A percentile compares a stretch with the other conserved stretches of the same genome.
Evolutionary conservation across 35 echinoderm and acorn worm species (phyloP).

Genomic region (Holothuria glaberrima): DNA sequence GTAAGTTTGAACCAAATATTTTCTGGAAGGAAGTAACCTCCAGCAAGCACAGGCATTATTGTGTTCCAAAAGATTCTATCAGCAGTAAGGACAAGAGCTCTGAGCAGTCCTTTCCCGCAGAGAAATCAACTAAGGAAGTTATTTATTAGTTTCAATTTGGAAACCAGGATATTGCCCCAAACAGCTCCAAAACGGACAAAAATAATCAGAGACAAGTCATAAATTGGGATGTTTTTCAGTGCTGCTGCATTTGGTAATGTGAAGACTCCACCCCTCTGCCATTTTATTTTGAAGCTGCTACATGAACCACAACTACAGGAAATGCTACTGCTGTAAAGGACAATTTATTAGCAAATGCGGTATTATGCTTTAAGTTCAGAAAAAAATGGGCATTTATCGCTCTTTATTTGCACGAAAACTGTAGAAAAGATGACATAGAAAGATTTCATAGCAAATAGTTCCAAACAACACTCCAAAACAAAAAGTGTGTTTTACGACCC

Average conservation of each 20-base stretch:
- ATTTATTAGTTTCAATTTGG: constrained; percentile 63
- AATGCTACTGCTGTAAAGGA: too few relatives aligned
- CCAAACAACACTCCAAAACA: too few relatives aligned
- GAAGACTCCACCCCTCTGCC: too few relatives aligned
- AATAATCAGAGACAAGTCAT: constrained; percentile 59
- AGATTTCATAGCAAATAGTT: too few relatives aligned
- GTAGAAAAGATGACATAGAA: too few relatives aligned
- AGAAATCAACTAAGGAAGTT: constrained; percentile 56
- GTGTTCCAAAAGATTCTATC: constrained; percentile 51
- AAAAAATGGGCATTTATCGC: too few relatives aligned
- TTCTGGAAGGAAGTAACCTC: constrained; percentile 1
- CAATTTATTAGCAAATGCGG: too few relatives aligned
- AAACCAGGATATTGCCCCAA: constrained; percentile 60
- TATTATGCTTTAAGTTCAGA: too few relatives aligned
- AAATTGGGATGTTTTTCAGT: constrained; percentile 52
- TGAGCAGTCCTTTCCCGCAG: constrained; percentile 42
- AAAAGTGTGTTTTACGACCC: too few relatives aligned
- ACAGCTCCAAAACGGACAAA: constrained; percentile 55
- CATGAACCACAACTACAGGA: too few relatives aligned
- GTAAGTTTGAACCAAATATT: constrained; percentile 20
- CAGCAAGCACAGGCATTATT: constrained; percentile 29
- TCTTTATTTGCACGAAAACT: too few relatives aligned
- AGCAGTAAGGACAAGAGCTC: constrained; percentile 20
- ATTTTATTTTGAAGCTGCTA: too few relatives aligned
- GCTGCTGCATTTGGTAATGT: not conserved